Evolutionary conservation across 1,140 invertebrate genomes (phyloP).

Genomic region (Tachypleus tridentatus): DNA sequence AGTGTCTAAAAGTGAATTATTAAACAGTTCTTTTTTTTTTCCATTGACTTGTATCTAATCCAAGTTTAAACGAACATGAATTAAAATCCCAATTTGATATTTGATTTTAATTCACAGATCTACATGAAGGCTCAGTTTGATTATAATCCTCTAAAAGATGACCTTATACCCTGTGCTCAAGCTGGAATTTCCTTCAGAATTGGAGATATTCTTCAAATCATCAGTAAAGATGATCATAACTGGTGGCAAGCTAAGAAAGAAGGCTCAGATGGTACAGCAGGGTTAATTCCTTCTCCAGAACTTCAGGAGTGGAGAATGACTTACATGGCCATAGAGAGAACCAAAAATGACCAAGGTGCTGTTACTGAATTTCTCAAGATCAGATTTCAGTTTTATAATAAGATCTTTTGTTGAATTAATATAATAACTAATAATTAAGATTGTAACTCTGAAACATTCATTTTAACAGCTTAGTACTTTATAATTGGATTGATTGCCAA

Average conservation of each 20-base stretch:
- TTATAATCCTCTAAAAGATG: conserved; percentile 94
- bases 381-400: too few relatives aligned
- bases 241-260: conserved; percentile 97
- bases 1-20: too few relatives aligned
- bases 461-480: too few relatives aligned
- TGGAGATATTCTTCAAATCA: conserved; percentile 90
- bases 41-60: too few relatives aligned
- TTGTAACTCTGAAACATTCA: too few relatives aligned
- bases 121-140: conserved; percentile 97
- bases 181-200: conserved; percentile 93
- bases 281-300: conserved; percentile 97
- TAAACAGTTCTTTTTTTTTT: too few relatives aligned
- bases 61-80: too few relatives aligned
- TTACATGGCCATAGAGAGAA: conserved; percentile 86
- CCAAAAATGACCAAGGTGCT: conserved; percentile 63
- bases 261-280: conserved; percentile 73
- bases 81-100: neutral
- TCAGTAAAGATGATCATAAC: conserved; percentile 96
- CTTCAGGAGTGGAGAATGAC: conserved; percentile 95
- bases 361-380: too few relatives aligned
- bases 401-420: too few relatives aligned
- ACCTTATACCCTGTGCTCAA: conserved; percentile 95
- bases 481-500: too few relatives aligned
- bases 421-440: too few relatives aligned
- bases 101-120: conserved; percentile 50